Base-by-base conservation (phyloP, 2,797 vertebrate genomes). In the Sebastes itinus region DNA sequence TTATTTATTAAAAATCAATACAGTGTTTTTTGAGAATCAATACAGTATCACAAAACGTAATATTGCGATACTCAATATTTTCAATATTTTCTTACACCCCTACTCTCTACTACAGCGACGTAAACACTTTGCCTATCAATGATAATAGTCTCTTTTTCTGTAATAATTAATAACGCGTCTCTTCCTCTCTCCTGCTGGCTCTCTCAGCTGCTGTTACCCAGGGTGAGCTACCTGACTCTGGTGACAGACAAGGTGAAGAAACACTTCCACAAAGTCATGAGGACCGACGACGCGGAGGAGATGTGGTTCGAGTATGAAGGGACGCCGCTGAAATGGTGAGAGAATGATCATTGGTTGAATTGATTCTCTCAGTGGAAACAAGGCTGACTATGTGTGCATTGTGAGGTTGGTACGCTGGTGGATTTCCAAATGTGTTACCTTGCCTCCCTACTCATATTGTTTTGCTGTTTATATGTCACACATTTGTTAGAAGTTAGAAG, bases 271-370 rank as follows among this genome's bases (percentile, higher is more conserved):
- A 99, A 98, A 94, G 97, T 96, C 84, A 96, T 99, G 96, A 97
- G 93, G 90, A 93, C 96, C 59, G 98, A 99, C 72, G 98, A 99
- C 28, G 95, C 97, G 81, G 97, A 96, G 92, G 98, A 99, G 94
- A 98, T 99, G 95, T 99, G 98, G 98, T 99, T 99, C 79, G 98
- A 99, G 92, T 98, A 97, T 4, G 98, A 99, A 95, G 98, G 98
- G 68, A 98, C 96, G 32, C 97, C 98, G 2, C 95, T 99, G 75
- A 99, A 99, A 96, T 99, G 99, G 99, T 99, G 88, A 96, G 97
- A 38, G 7, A 66, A 7, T 1, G 2, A 9, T 54, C 1, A 2
- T 25, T 46, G 6, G 8, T 67, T 59, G 5, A 58, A 13, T 3
- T 55, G 0, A 6, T 67, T 32, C 30, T 33, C 8, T 58, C 42